Percentiles rank a stretch among this genome's conserved stretches.
Evolutionary conservation across 2,797 vertebrate species (phyloP).

Genomic region (Sparidentex hasta): DNA sequence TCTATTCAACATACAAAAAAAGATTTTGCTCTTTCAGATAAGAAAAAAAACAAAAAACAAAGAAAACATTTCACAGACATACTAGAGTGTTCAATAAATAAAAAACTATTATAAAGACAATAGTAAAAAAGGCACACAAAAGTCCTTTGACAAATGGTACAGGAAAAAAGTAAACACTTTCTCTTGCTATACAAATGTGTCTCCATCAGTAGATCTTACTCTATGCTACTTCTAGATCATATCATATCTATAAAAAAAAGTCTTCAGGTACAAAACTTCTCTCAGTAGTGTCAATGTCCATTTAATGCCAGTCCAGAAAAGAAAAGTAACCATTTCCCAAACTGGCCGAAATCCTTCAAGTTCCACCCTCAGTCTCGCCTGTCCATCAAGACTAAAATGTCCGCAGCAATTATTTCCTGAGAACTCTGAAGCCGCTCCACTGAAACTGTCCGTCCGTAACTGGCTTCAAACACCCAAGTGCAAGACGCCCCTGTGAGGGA

Average conservation of each 20-base stretch:
- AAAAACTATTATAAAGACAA: conserved; percentile 94
- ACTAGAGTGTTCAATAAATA: conserved; percentile 90
- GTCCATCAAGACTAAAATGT: conserved; percentile 87
- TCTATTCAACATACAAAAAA: conserved; percentile 90
- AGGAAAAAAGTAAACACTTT: conserved; percentile 93
- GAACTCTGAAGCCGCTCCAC: conserved; percentile 87
- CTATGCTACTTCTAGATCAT: conserved; percentile 87
- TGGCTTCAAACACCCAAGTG: conserved; percentile 93
- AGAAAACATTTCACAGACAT: conserved; percentile 84
- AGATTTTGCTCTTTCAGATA: conserved; percentile 78
- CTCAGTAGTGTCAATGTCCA: conserved; percentile 91
- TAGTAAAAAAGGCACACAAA: conserved; percentile 99
- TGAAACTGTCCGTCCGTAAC: conserved; percentile 79
- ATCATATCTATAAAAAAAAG: conserved; percentile 83
- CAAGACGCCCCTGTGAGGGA: conserved; percentile 83
- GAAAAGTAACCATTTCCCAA: conserved; percentile 71
- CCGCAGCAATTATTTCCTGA: conserved; percentile 93
- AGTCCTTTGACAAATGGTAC: conserved; percentile 96
- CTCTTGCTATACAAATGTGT: conserved; percentile 89
- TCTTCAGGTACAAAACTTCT: conserved; percentile 91
- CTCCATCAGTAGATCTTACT: conserved; percentile 88
- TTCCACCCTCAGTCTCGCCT: conserved; percentile 77
- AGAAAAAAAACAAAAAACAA: conserved; percentile 70
- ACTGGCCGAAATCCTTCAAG: conserved; percentile 85
- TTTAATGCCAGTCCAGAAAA: conserved; percentile 82